Base-by-base conservation (phyloP, 2,797 vertebrate species). In the Crocidura indochinensis region DNA sequence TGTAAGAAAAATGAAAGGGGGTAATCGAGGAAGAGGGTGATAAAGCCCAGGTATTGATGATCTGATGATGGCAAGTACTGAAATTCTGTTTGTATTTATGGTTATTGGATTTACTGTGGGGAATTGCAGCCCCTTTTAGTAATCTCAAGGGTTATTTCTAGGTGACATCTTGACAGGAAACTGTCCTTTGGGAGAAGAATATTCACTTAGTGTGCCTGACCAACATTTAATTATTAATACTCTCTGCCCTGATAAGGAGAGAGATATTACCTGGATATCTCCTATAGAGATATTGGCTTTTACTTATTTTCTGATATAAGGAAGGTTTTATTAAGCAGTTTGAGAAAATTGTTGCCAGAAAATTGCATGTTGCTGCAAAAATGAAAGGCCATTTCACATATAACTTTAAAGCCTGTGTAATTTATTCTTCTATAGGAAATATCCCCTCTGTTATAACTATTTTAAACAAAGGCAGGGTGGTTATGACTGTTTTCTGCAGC, bases 141-240 rank as follows among this genome's bases (percentile, higher is more conserved):
- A 51, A 83, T 56, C 75, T 78, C 1, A 84, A 71, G 79, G 84
- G 73, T 69, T 60, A 0, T 88, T 95, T 91, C 60, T 72, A 60
- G 84, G 65, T 95, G 89, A 94, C 69, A 78, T 67, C 51, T 91
- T 94, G 84, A 93, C 91, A 93, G 94, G 72, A 64, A 44, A 49
- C 68, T 56, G 8, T 79, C 92, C 73, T 83, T 27, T 77, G 93
- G 88, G 88, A 82, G 69, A 91, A 24, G 19, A 77, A 27, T 19
- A 51, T 72, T 80, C 60, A 46, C 17, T 84, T 26, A 3, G 20
- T 31, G 29, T 24, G 69, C 47, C 76, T 84, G 85, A 75, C 73
- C 93, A 75, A 12, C 49, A 51, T 56, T 77, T 76, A 80, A 80
- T 91, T 76, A 85, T 92, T 92, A 77, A 84, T 38, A 56, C 14